Base-by-base conservation (phyloP, 2,113 vertebrate species). In the Neopipo cinnamomea region DNA sequence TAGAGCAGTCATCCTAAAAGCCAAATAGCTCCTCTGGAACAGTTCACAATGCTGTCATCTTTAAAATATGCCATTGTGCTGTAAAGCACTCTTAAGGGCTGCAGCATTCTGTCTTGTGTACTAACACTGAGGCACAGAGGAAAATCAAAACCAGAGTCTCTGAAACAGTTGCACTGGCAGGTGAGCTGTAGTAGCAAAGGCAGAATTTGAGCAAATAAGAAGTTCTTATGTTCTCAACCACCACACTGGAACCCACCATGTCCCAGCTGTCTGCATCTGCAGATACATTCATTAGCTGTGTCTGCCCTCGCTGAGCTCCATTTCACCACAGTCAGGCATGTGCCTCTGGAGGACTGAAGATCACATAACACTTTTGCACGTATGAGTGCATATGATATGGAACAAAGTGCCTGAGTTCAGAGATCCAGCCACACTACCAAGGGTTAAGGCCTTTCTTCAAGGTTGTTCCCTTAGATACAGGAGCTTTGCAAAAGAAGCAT, bases 1-100 rank as follows among this genome's bases (percentile, higher is more conserved):
- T 96, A 87, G 92, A 96, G 96, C 91, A 97, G 93, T 95, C 96
- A 93, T 92, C 70, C 93, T 93, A 81, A 96, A 95, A 95, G 76
- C 79, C 83, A 94, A 96, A 95, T 85, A 94, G 92, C 92, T 95
- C 86, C 88, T 96, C 94, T 96, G 96, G 96, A 96, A 87, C 76
- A 73, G 92, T 65, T 95, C 41, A 20, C 81, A 23, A 25, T 96
- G 93, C 86, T 94, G 95, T 96, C 96, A 97, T 95, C 92, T 94
- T 82, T 75, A 81, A 97, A 96, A 95, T 95, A 96, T 94, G 95
- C 92, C 79, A 92, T 91, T 97, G 90, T 94, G 83, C 86, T 92
- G 28, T 47, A 72, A 91, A 85, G 77, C 4, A 2, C 76, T 92
- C 75, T 90, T 63, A 81, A 88, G 93, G 68, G 77, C 92, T 92